Conservation (phyloP, 2,113 vertebrate species). For the Cyanoliseus patagonus region DNA sequence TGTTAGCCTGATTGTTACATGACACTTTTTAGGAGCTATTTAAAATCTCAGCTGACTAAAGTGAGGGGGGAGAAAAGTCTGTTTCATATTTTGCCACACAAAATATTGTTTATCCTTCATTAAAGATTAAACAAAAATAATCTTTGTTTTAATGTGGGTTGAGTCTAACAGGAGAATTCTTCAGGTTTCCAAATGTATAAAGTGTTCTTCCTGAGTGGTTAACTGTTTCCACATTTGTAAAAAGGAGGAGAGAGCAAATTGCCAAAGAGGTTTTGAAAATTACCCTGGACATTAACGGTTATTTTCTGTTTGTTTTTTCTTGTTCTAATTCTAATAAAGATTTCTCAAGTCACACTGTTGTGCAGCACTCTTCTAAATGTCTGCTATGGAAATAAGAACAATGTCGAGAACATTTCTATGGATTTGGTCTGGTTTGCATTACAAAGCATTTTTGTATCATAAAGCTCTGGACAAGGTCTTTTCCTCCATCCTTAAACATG, state of each 20-base stretch:
- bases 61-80: background rate
- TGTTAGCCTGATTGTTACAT: background rate
- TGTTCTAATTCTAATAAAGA: constrained; percentile 32
- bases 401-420: background rate
- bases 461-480: background rate
- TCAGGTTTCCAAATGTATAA: constrained; percentile 64
- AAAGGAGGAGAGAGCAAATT: constrained; percentile 53
- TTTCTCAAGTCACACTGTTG: constrained; percentile 29
- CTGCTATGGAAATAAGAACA: constrained; percentile 7
- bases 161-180: constrained; percentile 48
- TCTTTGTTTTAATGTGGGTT: constrained; percentile 54
- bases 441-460: background rate
- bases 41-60: background rate
- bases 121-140: constrained; percentile 41
- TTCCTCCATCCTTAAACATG: background rate
- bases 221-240: constrained; percentile 63
- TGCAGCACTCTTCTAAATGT: background rate
- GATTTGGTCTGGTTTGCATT: background rate
- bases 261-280: constrained; percentile 38
- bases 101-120: constrained; percentile 19
- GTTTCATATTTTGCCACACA: constrained; percentile 14
- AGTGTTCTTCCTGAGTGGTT: constrained; percentile 68
- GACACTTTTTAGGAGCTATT: background rate
- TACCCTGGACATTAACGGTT: constrained; percentile 11
- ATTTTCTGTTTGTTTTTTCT: background rate